phyloP scores from a whole-genome alignment of 2,113 vertebrate species.

The Clupea harengus region DNA sequence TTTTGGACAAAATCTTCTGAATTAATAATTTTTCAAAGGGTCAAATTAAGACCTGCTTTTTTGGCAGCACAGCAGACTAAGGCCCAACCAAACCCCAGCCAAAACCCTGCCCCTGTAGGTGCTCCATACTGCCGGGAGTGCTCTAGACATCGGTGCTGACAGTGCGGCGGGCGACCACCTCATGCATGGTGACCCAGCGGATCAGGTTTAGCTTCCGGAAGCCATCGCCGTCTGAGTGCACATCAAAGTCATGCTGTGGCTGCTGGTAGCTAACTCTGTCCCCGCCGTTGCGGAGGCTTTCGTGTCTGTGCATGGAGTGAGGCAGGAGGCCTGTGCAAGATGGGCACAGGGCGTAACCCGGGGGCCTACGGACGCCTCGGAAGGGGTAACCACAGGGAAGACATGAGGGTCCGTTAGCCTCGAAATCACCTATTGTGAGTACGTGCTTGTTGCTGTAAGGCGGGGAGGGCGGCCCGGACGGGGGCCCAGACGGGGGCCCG shows the following conservation, averaged over 20 bases:
- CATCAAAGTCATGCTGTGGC: conserved; percentile 79
- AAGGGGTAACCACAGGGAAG: neutral
- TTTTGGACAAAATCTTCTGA: neutral
- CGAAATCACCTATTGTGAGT: neutral
- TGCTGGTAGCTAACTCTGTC: conserved; percentile 79
- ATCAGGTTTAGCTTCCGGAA: conserved; percentile 83
- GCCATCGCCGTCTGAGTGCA: conserved; percentile 68
- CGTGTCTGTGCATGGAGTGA: conserved; percentile 79
- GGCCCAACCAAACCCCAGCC: neutral
- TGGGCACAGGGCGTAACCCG: conserved; percentile 74
- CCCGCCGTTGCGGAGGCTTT: conserved; percentile 80
- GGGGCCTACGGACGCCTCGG: neutral
- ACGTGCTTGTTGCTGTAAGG: neutral
- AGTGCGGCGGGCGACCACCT: conserved; percentile 81
- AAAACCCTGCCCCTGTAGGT: too few relatives aligned
- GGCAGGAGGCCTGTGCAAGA: conserved; percentile 80
- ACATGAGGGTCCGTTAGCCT: neutral
- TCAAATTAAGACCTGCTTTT: neutral
- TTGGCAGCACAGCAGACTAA: neutral
- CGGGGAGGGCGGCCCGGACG: conserved; percentile 62
- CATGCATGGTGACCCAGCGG: conserved; percentile 84
- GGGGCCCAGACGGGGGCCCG: conserved; percentile 59
- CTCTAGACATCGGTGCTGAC: conserved; percentile 87
- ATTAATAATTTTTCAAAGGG: neutral
- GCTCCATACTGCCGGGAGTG: neutral